Percentiles rank a stretch among this genome's conserved stretches.
phyloP scores from a whole-genome alignment of 2,113 vertebrate species.

The Megaceryle maxima region DNA sequence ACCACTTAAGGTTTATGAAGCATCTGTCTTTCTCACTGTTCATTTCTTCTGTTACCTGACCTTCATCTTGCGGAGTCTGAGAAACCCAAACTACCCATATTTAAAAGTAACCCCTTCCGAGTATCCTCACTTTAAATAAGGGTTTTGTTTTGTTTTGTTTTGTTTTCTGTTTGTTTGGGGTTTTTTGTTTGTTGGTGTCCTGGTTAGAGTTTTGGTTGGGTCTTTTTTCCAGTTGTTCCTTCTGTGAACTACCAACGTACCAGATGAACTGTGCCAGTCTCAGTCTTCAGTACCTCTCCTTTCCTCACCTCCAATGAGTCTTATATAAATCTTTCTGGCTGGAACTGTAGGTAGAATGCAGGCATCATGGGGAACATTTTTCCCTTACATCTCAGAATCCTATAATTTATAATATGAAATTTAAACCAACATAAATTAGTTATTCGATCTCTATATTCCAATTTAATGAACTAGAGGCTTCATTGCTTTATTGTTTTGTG shows the following conservation, averaged over 20 bases:
- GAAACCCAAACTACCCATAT: background rate
- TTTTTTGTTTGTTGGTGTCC: background rate
- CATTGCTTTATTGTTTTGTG: conserved; percentile 79
- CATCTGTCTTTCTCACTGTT: background rate
- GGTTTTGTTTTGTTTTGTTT: too few relatives aligned
- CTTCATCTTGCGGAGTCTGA: background rate
- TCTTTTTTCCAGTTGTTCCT: background rate
- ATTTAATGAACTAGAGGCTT: conserved; percentile 77
- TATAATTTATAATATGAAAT: conserved; percentile 75
- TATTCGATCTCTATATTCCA: conserved; percentile 77
- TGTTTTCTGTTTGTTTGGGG: too few relatives aligned
- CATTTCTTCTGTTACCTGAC: background rate
- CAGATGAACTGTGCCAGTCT: background rate
- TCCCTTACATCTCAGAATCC: conserved; percentile 65
- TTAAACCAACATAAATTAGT: conserved; percentile 78
- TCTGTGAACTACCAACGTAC: background rate
- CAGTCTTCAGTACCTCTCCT: conserved; percentile 23
- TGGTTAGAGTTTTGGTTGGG: too few relatives aligned
- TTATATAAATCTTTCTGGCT: conserved; percentile 42
- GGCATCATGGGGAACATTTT: conserved; percentile 59
- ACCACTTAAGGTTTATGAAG: conserved; percentile 6
- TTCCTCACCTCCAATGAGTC: conserved; percentile 7
- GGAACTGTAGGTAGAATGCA: conserved; percentile 50
- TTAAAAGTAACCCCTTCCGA: background rate
- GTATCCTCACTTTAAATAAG: background rate